Evolutionary conservation across 1,140 invertebrate species (phyloP).

Genomic region (Ganaspis sp.): DNA sequence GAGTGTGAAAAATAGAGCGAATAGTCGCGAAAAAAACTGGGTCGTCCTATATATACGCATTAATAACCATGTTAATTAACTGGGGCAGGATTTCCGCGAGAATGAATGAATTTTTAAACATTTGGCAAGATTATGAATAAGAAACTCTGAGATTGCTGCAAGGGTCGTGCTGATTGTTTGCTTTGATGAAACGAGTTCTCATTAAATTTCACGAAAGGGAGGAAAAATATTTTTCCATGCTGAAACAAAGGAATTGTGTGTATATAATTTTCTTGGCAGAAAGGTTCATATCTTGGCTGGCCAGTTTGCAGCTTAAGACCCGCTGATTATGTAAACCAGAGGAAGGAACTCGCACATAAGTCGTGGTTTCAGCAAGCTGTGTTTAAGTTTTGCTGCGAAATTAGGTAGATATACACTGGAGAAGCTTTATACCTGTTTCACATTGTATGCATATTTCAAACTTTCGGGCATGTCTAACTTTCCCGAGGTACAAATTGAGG

Average conservation of each 20-base stretch:
- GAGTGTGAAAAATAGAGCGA: too few species aligned
- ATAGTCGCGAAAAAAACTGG: too few species aligned
- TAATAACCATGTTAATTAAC: too few species aligned
- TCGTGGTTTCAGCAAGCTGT: conserved; percentile 17
- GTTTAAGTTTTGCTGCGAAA: conserved; percentile 4
- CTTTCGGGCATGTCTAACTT: conserved; percentile 3
- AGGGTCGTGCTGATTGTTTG: neutral
- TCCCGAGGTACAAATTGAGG: neutral
- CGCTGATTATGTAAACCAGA: conserved; percentile 6
- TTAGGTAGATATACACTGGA: conserved; percentile 3
- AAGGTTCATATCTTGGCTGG: neutral
- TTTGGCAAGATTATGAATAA: too few species aligned
- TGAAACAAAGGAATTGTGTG: too few species aligned
- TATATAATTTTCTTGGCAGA: too few species aligned
- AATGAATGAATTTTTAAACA: too few species aligned
- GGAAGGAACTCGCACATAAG: conserved; percentile 15
- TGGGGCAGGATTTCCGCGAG: too few species aligned
- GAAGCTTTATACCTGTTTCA: neutral
- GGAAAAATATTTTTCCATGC: too few species aligned
- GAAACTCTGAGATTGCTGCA: neutral
- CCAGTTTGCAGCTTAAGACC: conserved; percentile 14
- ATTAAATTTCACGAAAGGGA: too few species aligned
- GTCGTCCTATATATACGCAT: too few species aligned
- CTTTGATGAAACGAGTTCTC: too few species aligned
- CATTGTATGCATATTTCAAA: conserved; percentile 21